Evolutionary conservation across 2,113 vertebrate genomes (phyloP).

Genomic region (Cygnus buccinator): DNA sequence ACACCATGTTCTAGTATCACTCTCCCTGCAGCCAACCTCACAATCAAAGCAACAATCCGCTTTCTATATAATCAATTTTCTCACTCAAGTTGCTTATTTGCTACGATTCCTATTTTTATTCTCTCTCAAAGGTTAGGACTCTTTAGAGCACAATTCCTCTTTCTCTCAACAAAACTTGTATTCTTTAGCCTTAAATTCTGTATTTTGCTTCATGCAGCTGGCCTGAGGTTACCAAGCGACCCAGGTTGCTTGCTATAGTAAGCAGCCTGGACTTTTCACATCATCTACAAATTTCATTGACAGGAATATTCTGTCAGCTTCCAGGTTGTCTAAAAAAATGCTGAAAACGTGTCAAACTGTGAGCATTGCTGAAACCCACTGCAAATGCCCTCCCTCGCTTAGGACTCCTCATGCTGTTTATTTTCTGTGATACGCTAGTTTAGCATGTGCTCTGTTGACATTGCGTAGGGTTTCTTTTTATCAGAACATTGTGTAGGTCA

Average conservation of each 20-base stretch:
- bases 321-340: background rate
- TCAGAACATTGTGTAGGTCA: background rate
- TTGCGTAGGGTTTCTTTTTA: background rate
- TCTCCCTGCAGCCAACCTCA: background rate
- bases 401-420: background rate
- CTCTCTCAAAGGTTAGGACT: background rate
- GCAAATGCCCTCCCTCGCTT: background rate
- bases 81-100: background rate
- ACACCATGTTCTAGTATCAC: background rate
- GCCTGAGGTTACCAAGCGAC: conserved; percentile 18
- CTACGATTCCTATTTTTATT: background rate
- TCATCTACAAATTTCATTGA: background rate
- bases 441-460: background rate
- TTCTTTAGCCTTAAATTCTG: background rate
- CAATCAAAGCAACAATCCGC: background rate
- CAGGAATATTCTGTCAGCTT: background rate
- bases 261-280: background rate
- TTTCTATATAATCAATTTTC: background rate
- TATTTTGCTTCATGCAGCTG: background rate
- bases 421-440: background rate
- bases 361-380: background rate
- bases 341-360: background rate
- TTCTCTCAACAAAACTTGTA: background rate
- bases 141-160: background rate
- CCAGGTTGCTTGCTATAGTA: background rate